phyloP scores from a whole-genome alignment of 2,113 vertebrate genomes.

The Pedionomus torquatus region DNA sequence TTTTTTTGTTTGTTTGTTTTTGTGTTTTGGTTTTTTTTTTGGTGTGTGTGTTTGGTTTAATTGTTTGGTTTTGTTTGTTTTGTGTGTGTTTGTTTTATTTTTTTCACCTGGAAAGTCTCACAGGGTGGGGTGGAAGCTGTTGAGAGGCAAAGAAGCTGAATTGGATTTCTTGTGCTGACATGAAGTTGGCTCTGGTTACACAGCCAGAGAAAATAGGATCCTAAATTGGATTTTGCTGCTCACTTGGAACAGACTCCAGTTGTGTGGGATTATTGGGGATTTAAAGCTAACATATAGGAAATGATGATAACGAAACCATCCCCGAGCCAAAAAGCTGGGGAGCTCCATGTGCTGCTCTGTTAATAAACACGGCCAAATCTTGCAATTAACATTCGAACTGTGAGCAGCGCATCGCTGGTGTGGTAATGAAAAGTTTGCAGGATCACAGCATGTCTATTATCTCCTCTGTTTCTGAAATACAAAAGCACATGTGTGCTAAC shows the following conservation, averaged over 20 bases:
- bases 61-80: neutral
- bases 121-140: neutral
- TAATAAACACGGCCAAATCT: neutral
- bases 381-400: neutral
- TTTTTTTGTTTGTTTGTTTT: neutral
- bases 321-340: neutral
- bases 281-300: conserved; percentile 33
- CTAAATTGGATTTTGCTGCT: conserved; percentile 46
- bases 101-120: neutral
- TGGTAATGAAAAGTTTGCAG: neutral
- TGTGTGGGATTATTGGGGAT: conserved; percentile 37
- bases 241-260: conserved; percentile 26
- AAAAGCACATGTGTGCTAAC: neutral
- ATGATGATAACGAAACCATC: neutral
- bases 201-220: conserved; percentile 4
- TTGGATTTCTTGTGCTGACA: neutral
- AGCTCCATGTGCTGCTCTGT: neutral
- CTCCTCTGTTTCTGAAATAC: neutral
- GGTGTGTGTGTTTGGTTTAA: no score
- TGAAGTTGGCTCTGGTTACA: neutral
- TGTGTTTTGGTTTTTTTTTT: neutral
- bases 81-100: neutral
- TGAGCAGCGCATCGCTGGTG: neutral
- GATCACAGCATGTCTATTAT: neutral
- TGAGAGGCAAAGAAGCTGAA: conserved; percentile 6